Percentiles rank a stretch among this genome's conserved stretches.
phyloP scores from a whole-genome alignment of 2,113 vertebrate genomes.

The Ammodytes marinus region DNA sequence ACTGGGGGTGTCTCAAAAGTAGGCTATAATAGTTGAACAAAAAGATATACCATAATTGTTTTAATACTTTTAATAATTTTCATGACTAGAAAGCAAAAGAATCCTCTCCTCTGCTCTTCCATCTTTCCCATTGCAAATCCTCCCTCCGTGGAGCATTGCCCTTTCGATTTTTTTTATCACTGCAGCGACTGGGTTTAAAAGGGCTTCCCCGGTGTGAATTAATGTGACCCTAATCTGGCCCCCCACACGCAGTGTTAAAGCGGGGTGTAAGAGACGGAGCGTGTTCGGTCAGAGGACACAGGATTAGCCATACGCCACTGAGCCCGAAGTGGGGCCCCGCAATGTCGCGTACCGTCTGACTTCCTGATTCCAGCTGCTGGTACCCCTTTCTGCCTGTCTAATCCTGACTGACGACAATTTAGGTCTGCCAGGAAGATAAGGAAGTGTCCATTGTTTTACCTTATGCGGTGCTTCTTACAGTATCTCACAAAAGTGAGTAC shows the following conservation, averaged over 20 bases:
- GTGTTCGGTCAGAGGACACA: conserved; percentile 57
- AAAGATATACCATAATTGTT: neutral
- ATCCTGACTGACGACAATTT: conserved; percentile 55
- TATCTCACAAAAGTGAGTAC: no score
- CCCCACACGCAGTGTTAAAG: conserved; percentile 61
- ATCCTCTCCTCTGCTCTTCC: neutral
- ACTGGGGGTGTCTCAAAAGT: no score
- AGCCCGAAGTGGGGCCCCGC: conserved; percentile 38
- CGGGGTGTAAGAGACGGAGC: conserved; percentile 28
- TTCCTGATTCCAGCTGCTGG: conserved; percentile 72
- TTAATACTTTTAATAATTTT: neutral
- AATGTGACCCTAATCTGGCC: conserved; percentile 78
- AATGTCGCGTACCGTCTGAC: conserved; percentile 54
- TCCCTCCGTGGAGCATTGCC: conserved; percentile 30
- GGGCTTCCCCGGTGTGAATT: conserved; percentile 71
- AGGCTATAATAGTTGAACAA: no score
- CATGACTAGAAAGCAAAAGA: neutral
- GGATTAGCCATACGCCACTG: conserved; percentile 75
- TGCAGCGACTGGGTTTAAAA: conserved; percentile 54
- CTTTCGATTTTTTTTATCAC: conserved; percentile 64
- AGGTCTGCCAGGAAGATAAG: conserved; percentile 68
- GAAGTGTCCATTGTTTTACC: conserved; percentile 61
- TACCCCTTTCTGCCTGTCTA: conserved; percentile 45
- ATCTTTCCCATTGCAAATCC: conserved; percentile 35
- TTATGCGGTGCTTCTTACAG: conserved; percentile 42